These are phyloP conservation scores for Clitarchus hookeri DNA, from an alignment of 2,888 invertebrate species.

Conservation along the genomic window DNA sequence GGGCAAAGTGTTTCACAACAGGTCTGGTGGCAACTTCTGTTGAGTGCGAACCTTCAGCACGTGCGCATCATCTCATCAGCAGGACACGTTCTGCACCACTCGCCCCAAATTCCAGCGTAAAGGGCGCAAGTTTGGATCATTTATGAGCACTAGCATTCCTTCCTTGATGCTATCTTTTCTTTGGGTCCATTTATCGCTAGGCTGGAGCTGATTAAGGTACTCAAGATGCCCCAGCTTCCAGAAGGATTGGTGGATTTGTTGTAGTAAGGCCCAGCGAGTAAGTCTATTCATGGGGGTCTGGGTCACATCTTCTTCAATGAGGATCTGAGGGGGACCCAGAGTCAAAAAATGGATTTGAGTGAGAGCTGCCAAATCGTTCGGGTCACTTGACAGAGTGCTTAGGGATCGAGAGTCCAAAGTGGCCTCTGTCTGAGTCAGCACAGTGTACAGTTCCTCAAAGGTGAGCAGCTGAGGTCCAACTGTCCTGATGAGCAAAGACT, in stretches of 20 bases:
- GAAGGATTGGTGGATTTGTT: conserved; percentile 2
- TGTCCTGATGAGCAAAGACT: not conserved
- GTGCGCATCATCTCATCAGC: too few relatives aligned
- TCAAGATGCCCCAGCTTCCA: not conserved
- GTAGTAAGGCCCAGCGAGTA: not conserved
- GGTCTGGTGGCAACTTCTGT: too few relatives aligned
- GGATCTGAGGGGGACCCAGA: not conserved
- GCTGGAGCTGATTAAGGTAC: not conserved
- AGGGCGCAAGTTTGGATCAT: too few relatives aligned
- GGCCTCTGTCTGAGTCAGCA: not conserved
- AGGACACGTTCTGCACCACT: too few relatives aligned
- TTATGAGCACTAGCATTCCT: too few relatives aligned
- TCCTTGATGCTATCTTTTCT: too few relatives aligned
- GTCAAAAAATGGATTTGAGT: not conserved
- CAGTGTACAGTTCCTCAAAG: conserved; percentile 5
- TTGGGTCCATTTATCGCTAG: not conserved
- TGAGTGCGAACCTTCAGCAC: too few relatives aligned
- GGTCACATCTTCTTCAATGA: not conserved
- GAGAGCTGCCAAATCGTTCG: not conserved
- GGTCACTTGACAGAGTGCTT: not conserved
- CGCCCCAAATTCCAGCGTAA: too few relatives aligned
- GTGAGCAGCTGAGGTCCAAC: not conserved
- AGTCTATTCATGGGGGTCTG: not conserved
- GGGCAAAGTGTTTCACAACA: too few relatives aligned
- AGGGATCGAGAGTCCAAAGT: not conserved